A percentile compares a stretch with the other conserved stretches of the same genome.
phyloP scores from a whole-genome alignment of 64 coral and sea anemone genomes.

The Orbicella faveolata region DNA sequence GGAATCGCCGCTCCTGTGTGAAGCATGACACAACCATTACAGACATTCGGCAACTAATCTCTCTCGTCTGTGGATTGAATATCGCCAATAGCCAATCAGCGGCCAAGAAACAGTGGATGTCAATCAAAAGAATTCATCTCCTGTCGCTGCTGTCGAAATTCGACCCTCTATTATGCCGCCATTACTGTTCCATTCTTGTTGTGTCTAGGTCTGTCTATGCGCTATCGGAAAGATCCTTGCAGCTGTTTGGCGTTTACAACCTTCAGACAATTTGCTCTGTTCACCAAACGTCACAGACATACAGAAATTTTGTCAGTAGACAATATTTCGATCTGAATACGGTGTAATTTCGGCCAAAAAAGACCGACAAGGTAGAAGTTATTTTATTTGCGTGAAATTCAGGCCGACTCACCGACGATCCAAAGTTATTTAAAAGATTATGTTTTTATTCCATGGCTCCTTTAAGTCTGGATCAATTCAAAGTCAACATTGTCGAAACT shows the following conservation, averaged over 20 bases:
- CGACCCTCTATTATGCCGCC: background rate
- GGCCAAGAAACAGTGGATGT: background rate
- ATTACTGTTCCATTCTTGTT: background rate
- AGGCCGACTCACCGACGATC: background rate
- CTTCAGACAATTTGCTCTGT: no score
- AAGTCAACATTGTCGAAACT: background rate
- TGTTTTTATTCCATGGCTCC: background rate
- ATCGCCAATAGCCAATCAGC: slow-evolving; percentile 26
- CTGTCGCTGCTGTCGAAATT: background rate
- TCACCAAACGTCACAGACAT: no score
- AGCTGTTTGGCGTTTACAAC: background rate
- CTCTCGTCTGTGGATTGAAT: background rate
- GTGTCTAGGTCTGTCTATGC: background rate
- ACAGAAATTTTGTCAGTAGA: background rate
- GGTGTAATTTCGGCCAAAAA: no score
- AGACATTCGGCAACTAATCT: no score
- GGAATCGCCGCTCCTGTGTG: background rate
- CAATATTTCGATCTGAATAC: background rate
- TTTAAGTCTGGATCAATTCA: background rate
- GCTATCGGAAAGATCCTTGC: background rate
- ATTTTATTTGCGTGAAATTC: no score
- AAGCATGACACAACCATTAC: background rate
- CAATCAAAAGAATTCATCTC: background rate
- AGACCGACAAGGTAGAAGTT: no score
- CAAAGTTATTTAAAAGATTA: background rate